These are phyloP conservation scores for Patella ulyssiponensis DNA, from an alignment of 2,888 invertebrate genomes.

Conservation along the genomic window DNA sequence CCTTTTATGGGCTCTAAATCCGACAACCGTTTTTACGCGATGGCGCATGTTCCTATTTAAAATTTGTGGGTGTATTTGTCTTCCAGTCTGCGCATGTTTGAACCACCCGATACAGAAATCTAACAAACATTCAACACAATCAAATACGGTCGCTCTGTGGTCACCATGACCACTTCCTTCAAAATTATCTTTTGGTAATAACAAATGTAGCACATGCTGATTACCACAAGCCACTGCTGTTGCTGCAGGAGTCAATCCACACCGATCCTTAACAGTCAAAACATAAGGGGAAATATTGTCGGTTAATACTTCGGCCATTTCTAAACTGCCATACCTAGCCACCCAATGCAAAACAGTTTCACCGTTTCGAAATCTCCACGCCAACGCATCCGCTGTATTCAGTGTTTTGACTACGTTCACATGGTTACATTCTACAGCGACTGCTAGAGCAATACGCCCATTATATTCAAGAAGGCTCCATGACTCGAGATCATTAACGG, in stretches of 20 bases:
- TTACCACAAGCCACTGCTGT: slow-evolving; percentile 32
- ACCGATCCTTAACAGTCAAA: slow-evolving; percentile 26
- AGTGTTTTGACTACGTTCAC: slow-evolving; percentile 16
- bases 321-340: slow-evolving; percentile 26
- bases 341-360: slow-evolving; percentile 45
- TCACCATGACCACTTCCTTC: slow-evolving; percentile 24
- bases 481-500: not conserved
- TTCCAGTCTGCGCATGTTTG: slow-evolving; percentile 27
- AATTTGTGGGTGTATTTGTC: not conserved
- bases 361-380: slow-evolving; percentile 26
- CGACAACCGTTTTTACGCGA: slow-evolving; percentile 21
- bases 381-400: not conserved
- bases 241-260: slow-evolving; percentile 31
- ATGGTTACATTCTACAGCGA: slow-evolving; percentile 28
- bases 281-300: not conserved
- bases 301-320: slow-evolving; percentile 28
- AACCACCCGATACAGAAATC: slow-evolving; percentile 47
- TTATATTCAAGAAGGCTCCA: slow-evolving; percentile 19
- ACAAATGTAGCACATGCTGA: slow-evolving; percentile 23
- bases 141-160: slow-evolving; percentile 23
- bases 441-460: slow-evolving; percentile 24
- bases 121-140: slow-evolving; percentile 40
- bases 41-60: slow-evolving; percentile 28
- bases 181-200: slow-evolving; percentile 20
- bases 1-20: slow-evolving; percentile 17